Evolutionary conservation across 2,888 invertebrate genomes (phyloP).

Genomic region (Cephus nigrinus): DNA sequence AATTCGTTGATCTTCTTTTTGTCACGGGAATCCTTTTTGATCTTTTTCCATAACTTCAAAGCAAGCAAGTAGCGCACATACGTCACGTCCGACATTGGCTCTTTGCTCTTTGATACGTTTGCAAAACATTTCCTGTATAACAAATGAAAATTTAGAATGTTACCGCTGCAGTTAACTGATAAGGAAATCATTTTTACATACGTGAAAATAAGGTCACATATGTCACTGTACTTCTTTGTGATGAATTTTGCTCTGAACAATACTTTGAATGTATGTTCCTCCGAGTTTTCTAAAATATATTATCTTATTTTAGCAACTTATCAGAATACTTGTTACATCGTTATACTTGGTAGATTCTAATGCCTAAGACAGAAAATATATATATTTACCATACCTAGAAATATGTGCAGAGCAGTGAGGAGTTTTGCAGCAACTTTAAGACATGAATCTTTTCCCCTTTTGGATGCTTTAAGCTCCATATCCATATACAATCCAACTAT

Average conservation of each 20-base stretch:
- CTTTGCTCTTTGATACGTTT: conserved; percentile 26
- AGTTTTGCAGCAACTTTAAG: conserved; percentile 45
- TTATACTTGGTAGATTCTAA: background rate
- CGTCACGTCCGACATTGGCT: conserved; percentile 38
- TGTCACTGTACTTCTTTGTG: conserved; percentile 46
- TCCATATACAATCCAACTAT: conserved; percentile 63
- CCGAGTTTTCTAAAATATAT: conserved; percentile 49
- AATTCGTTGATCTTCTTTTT: conserved; percentile 45
- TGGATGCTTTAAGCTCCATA: conserved; percentile 58
- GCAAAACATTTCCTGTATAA: conserved; percentile 48
- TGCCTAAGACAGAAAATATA: conserved; percentile 1
- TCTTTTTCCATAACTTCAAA: conserved; percentile 55
- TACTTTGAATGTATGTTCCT: conserved; percentile 56
- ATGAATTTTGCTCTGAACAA: conserved; percentile 49
- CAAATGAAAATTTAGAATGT: background rate
- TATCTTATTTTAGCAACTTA: background rate
- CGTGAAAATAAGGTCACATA: conserved; percentile 51
- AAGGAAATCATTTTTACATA: conserved; percentile 31
- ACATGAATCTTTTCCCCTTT: conserved; percentile 32
- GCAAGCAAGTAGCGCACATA: conserved; percentile 55
- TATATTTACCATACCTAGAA: conserved; percentile 46
- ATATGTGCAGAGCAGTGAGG: conserved; percentile 51
- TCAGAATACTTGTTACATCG: background rate
- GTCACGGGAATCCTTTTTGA: conserved; percentile 40
- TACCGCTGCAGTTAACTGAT: background rate